Evolutionary conservation across 2,113 vertebrate species (phyloP).

Genomic region (Acrocephalus kingi): DNA sequence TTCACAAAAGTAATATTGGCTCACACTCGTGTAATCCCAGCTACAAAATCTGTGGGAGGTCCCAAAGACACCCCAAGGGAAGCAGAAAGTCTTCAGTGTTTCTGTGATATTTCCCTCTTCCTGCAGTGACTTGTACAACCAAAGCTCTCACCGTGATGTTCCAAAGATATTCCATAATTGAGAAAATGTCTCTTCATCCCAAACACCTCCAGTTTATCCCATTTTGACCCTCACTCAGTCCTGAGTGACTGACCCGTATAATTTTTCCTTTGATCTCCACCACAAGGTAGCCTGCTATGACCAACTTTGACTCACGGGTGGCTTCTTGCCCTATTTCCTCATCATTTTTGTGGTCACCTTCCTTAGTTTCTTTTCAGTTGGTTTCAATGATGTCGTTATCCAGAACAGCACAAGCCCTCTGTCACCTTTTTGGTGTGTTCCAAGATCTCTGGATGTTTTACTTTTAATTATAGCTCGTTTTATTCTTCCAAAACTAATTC

Average conservation of each 20-base stretch:
- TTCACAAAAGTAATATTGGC: not conserved
- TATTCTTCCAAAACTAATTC: not conserved
- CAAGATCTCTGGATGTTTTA: not conserved
- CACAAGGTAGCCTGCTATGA: not conserved
- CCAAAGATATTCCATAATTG: not conserved
- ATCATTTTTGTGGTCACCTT: not conserved
- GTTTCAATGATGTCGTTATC: not conserved
- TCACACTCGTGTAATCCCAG: not conserved
- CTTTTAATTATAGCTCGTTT: not conserved
- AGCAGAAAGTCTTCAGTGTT: not conserved
- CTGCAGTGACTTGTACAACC: not conserved
- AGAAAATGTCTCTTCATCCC: not conserved
- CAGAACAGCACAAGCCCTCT: not conserved
- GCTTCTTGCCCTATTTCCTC: not conserved
- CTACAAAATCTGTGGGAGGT: not conserved
- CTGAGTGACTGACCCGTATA: not conserved
- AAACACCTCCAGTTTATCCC: not conserved
- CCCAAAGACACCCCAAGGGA: not conserved
- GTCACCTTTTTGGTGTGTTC: not conserved
- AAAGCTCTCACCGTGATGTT: not conserved
- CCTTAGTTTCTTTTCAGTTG: not conserved
- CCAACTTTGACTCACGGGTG: not conserved
- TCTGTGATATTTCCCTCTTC: not conserved
- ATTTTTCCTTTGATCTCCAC: not conserved
- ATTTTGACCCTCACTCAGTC: not conserved